Evolutionary conservation across 2,888 invertebrate genomes (phyloP).

Genomic region (Patella pellucida): DNA sequence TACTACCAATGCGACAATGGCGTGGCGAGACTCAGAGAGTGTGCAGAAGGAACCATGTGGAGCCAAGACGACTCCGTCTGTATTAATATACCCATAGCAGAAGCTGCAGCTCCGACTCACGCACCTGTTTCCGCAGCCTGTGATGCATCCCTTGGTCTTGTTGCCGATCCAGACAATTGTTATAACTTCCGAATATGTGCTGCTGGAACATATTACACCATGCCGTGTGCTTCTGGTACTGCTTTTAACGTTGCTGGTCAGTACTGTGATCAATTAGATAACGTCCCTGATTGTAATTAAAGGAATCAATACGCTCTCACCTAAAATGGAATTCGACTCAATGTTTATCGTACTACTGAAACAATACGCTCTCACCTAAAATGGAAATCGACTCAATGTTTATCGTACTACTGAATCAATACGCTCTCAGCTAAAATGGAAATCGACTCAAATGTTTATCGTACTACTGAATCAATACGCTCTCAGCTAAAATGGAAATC

Average conservation of each 20-base stretch:
- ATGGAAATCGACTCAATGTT: too few relatives aligned
- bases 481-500: too few relatives aligned
- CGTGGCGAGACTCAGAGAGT: conserved; percentile 23
- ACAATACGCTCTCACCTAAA: too few relatives aligned
- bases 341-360: too few relatives aligned
- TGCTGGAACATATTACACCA: not conserved
- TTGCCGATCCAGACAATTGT: not conserved
- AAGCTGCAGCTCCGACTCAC: not conserved
- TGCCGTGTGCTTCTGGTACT: not conserved
- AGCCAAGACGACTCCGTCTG: conserved; percentile 21
- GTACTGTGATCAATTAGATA: not conserved
- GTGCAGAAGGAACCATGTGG: conserved; percentile 24
- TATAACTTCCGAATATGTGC: not conserved
- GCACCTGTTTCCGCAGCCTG: not conserved
- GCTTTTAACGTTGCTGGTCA: not conserved
- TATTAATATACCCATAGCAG: not conserved
- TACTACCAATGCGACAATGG: conserved; percentile 33
- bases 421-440: too few relatives aligned
- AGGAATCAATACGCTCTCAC: too few relatives aligned
- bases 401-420: too few relatives aligned
- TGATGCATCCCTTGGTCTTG: not conserved
- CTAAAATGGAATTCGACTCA: too few relatives aligned
- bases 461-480: too few relatives aligned
- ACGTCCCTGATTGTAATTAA: not conserved
- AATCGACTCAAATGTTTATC: too few relatives aligned